Conservation (phyloP, 1,140 invertebrate species). For the Caenorhabditis briggsae region DNA sequence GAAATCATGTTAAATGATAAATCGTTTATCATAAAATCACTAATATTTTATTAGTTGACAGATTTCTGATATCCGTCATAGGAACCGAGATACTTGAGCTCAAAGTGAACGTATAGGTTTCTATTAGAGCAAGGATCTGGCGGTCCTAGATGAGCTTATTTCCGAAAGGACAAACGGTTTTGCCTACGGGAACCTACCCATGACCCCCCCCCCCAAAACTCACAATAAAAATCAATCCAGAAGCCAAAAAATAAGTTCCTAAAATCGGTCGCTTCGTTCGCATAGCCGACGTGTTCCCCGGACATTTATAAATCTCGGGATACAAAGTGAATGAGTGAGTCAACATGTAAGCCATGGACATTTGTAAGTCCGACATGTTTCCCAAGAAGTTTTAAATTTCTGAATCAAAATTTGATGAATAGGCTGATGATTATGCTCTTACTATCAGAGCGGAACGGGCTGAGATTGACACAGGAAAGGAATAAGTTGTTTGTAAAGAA, state of each 20-base stretch:
- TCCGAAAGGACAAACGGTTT: too few relatives aligned
- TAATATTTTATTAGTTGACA: too few relatives aligned
- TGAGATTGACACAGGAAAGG: too few relatives aligned
- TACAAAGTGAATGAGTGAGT: constrained; percentile 33
- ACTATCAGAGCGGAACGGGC: too few relatives aligned
- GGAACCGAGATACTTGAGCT: too few relatives aligned
- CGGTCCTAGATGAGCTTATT: too few relatives aligned
- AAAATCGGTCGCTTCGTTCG: neutral
- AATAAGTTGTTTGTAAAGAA: neutral
- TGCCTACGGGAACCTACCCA: too few relatives aligned
- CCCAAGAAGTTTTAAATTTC: neutral
- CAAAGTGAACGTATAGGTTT: too few relatives aligned
- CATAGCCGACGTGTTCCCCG: neutral
- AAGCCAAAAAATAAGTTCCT: neutral
- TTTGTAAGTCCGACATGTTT: constrained; percentile 29
- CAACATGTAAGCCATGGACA: constrained; percentile 5
- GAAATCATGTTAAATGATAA: too few relatives aligned
- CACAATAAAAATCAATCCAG: constrained; percentile 35
- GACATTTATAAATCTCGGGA: constrained; percentile 3
- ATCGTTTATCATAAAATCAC: too few relatives aligned
- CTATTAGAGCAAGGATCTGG: too few relatives aligned
- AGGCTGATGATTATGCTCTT: neutral
- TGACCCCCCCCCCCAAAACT: neutral
- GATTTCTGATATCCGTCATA: too few relatives aligned
- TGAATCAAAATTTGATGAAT: constrained; percentile 13